Base-by-base conservation (phyloP, 2,888 invertebrate species). In the Sylvicola fuscatus region DNA sequence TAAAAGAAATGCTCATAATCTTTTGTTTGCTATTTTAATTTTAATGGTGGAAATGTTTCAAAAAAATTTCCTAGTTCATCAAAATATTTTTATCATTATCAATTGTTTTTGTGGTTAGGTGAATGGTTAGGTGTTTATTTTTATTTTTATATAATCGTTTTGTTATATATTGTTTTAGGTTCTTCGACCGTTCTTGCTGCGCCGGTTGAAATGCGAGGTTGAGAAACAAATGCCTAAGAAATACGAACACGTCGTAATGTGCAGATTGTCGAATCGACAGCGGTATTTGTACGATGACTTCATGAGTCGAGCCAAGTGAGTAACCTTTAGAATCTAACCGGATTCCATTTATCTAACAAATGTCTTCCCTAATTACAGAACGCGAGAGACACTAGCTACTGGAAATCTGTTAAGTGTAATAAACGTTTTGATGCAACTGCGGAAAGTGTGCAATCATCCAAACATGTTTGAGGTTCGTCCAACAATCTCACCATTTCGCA, bases 241-340 rank as follows among this genome's bases (percentile, higher is more conserved):
- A 61, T 89, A 83, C 60, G 95, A 97, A 58, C 92, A 92, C 61
- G 77, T 95, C 44, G 68, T 95, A 15, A 72, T 87, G 72, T 95
- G 93, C 52, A 70, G 87, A 34, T 67, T 99, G 45, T 89, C 97
- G 27, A 92, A 92, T 60, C 69, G 98, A 27, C 98, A 99, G 60
- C 72, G 97, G 42, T 93, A 75, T 64, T 69, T 98, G 39, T 98
- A 99, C 63, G 97, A 99, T 62, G 98, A 98, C 60, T 99, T 97
- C 62, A 97, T 99, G 95, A 80, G 89, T 36, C 73, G 90, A 49
- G 77, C 93, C 51, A 82, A 83, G 84, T 86, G 61, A 68, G 75
- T 65, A n/a, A n/a, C n/a, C 27, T 27, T 27, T 11, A 35, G 14
- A 35, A 16, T 28, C 10, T n/a, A 37, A 13, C 15, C 34, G 33